Percentiles rank a stretch among this genome's conserved stretches.
These are phyloP conservation scores for Parasteatoda tepidariorum DNA, from an alignment of 1,140 invertebrate genomes.

Conservation along the genomic window DNA sequence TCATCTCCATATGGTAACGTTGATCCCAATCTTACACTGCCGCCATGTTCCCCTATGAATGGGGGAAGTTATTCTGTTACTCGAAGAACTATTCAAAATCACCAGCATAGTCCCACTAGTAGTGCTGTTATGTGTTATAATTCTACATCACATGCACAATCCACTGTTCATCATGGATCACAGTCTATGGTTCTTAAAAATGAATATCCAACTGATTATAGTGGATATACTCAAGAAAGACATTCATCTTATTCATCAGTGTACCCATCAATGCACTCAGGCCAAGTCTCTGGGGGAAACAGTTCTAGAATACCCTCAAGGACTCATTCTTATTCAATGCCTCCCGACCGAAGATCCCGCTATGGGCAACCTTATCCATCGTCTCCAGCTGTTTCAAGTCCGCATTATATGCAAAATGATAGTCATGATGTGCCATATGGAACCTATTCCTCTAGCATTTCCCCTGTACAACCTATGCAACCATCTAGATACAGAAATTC, in stretches of 20 bases:
- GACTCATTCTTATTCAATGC: not conserved
- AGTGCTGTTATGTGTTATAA: conserved; percentile 28
- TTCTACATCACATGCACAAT: conserved; percentile 9
- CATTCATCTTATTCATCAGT: conserved; percentile 27
- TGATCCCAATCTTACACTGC: not conserved
- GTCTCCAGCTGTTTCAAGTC: conserved; percentile 23
- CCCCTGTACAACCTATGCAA: conserved; percentile 20
- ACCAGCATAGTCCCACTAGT: conserved; percentile 25
- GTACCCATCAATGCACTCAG: conserved; percentile 19
- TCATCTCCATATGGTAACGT: conserved; percentile 37
- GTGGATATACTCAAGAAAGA: conserved; percentile 8
- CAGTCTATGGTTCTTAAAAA: conserved; percentile 8
- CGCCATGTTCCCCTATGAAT: conserved; percentile 32
- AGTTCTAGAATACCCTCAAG: conserved; percentile 8
- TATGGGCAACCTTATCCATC: conserved; percentile 10
- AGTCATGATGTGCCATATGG: conserved; percentile 29
- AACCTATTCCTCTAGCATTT: conserved; percentile 27
- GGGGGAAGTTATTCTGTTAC: conserved; percentile 17
- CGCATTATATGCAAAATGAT: conserved; percentile 13
- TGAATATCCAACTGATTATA: conserved; percentile 21
- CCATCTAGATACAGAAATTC: conserved; percentile 7
- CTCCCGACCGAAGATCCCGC: conserved; percentile 18
- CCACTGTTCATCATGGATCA: conserved; percentile 24
- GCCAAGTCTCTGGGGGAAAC: conserved; percentile 8
- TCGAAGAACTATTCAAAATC: conserved; percentile 18